These are phyloP conservation scores for Ia io DNA, from an alignment of 2,113 vertebrate species.

Conservation along the genomic window DNA sequence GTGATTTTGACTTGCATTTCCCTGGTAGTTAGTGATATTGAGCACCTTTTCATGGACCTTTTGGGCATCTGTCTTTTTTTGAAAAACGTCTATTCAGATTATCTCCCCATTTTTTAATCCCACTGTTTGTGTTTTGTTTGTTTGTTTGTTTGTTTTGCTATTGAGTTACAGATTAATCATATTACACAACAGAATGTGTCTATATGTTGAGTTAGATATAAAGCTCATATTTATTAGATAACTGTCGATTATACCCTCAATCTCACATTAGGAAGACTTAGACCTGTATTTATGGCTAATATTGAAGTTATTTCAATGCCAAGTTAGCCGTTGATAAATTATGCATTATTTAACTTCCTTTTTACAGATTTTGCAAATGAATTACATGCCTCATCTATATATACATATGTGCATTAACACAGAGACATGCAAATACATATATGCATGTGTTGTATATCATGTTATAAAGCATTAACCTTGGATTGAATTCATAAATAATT, in stretches of 20 bases:
- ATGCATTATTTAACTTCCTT: not conserved
- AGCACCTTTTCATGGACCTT: not conserved
- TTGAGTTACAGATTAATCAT: not conserved
- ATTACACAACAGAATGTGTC: not conserved
- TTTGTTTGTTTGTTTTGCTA: not conserved
- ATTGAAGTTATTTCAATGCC: not conserved
- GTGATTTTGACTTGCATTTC: not conserved
- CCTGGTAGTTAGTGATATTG: not conserved
- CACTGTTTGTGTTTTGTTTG: not conserved
- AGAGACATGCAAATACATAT: not conserved
- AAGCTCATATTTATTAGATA: not conserved
- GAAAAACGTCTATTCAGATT: not conserved
- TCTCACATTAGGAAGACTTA: not conserved
- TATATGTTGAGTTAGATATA: not conserved
- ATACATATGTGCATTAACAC: not conserved
- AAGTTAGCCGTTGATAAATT: not conserved
- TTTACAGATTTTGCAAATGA: not conserved
- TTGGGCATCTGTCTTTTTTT: not conserved
- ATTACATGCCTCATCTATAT: not conserved
- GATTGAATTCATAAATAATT: not conserved
- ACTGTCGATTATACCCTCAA: not conserved
- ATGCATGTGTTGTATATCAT: not conserved
- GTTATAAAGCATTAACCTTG: not conserved
- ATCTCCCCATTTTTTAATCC: not conserved
- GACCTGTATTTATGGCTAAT: not conserved